A percentile compares a stretch with the other conserved stretches of the same genome.
phyloP scores from a whole-genome alignment of 1,140 invertebrate genomes.

The Leptinotarsa lineolata region DNA sequence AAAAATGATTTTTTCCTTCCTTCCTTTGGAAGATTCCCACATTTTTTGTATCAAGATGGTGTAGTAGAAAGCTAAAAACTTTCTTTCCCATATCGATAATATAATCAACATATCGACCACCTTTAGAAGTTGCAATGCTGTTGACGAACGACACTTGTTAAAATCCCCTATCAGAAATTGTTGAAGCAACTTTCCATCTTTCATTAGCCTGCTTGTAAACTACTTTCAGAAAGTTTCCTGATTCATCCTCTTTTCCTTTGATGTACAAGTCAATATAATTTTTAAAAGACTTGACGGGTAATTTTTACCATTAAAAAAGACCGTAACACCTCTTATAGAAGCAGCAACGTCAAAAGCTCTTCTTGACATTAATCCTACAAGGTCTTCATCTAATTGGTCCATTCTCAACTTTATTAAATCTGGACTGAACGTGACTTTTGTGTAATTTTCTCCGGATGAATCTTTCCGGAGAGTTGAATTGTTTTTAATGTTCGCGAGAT shows the following conservation, averaged over 20 bases:
- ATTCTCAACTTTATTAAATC: slow-evolving; percentile 97
- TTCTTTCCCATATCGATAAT: slow-evolving; percentile 74
- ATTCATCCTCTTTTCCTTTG: slow-evolving; percentile 79
- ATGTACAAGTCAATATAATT: slow-evolving; percentile 96
- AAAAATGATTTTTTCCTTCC: too few relatives aligned
- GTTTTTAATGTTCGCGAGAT: slow-evolving; percentile 81
- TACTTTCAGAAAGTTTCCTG: slow-evolving; percentile 83
- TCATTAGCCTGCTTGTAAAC: slow-evolving; percentile 83
- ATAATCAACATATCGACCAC: slow-evolving; percentile 96
- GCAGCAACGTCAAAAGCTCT: slow-evolving; percentile 97
- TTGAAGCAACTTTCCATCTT: slow-evolving; percentile 95
- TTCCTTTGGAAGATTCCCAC: too few relatives aligned
- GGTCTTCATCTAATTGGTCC: slow-evolving; percentile 90
- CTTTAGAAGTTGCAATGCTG: slow-evolving; percentile 98
- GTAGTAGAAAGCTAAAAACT: too few relatives aligned
- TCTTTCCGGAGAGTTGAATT: slow-evolving; percentile 78
- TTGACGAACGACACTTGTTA: slow-evolving; percentile 99
- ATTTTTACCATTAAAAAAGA: slow-evolving; percentile 60
- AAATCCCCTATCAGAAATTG: slow-evolving; percentile 88
- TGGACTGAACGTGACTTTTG: slow-evolving; percentile 93
- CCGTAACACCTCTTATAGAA: slow-evolving; percentile 87
- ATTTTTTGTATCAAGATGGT: too few relatives aligned
- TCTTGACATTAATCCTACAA: slow-evolving; percentile 89
- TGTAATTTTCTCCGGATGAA: slow-evolving; percentile 81
- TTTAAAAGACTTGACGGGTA: slow-evolving; percentile 92